phyloP scores from a whole-genome alignment of 1,140 invertebrate species.

The Oncopeltus fasciatus region DNA sequence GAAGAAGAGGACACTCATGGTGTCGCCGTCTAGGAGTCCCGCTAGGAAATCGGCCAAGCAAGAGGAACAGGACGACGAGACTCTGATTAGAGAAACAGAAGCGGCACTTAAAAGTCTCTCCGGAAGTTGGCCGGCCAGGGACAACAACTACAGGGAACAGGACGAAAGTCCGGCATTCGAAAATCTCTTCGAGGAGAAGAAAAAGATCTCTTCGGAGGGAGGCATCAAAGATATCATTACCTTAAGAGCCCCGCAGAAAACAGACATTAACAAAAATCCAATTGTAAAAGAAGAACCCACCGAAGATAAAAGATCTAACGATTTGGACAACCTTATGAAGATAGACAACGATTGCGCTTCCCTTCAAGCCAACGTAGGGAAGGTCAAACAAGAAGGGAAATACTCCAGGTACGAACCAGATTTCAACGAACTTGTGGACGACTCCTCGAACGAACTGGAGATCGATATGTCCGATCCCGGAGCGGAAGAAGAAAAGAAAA shows the following conservation, averaged over 20 bases:
- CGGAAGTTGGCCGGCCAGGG: slow-evolving; percentile 57
- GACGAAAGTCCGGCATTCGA: slow-evolving; percentile 54
- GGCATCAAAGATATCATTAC: slow-evolving; percentile 51
- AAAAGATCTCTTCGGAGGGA: slow-evolving; percentile 40
- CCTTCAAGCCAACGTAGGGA: slow-evolving; percentile 31
- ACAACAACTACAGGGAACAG: slow-evolving; percentile 48
- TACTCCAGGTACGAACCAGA: slow-evolving; percentile 52
- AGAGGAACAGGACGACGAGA: slow-evolving; percentile 48
- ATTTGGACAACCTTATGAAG: slow-evolving; percentile 36
- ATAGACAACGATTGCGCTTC: slow-evolving; percentile 37
- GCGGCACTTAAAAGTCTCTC: slow-evolving; percentile 68
- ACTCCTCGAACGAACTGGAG: slow-evolving; percentile 61
- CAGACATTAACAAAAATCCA: slow-evolving; percentile 19
- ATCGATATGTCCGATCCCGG: slow-evolving; percentile 48
- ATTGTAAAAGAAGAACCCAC: slow-evolving; percentile 14
- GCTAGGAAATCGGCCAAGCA: slow-evolving; percentile 35
- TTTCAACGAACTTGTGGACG: slow-evolving; percentile 60
- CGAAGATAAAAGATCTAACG: slow-evolving; percentile 28
- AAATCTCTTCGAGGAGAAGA: slow-evolving; percentile 71
- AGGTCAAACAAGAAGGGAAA: slow-evolving; percentile 28
- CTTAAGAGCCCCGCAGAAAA: slow-evolving; percentile 37
- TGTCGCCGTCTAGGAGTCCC: slow-evolving; percentile 33
- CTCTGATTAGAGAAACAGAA: slow-evolving; percentile 69
- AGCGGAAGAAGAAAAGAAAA: slow-evolving; percentile 32
- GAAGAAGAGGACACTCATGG: slow-evolving; percentile 42